phyloP scores from a whole-genome alignment of 1,140 invertebrate species.

The Helicoverpa zea region DNA sequence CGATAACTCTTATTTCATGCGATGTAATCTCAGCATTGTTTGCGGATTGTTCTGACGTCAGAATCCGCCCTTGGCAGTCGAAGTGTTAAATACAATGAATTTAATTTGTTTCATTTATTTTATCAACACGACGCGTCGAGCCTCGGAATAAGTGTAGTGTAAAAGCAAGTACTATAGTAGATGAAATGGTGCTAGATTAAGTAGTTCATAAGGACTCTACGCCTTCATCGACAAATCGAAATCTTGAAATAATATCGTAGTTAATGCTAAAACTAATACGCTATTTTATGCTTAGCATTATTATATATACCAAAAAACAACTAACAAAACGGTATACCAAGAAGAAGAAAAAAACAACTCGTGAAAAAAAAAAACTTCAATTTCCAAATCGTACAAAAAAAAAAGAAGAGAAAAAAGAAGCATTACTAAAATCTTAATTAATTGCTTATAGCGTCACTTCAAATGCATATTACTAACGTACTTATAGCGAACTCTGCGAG shows the following conservation, averaged over 20 bases:
- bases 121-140: constrained; percentile 40
- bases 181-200: constrained; percentile 43
- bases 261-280: constrained; percentile 48
- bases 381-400: constrained; percentile 1
- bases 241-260: not conserved
- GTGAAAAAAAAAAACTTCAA: not conserved
- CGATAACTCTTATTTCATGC: constrained; percentile 7
- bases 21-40: constrained; percentile 3
- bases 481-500: not conserved
- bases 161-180: constrained; percentile 46
- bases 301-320: constrained; percentile 20
- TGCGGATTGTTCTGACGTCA: not conserved
- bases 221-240: constrained; percentile 25
- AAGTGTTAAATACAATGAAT: constrained; percentile 42
- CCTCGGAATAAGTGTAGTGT: constrained; percentile 35
- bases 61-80: constrained; percentile 21
- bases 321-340: constrained; percentile 30
- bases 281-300: constrained; percentile 2
- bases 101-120: constrained; percentile 33
- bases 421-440: constrained; percentile 2
- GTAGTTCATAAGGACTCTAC: constrained; percentile 36
- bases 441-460: constrained; percentile 19
- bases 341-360: not conserved
- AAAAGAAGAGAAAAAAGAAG: not conserved
- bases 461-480: constrained; percentile 7